These are phyloP conservation scores for Peromyscus aztecus DNA, from an alignment of 2,797 vertebrate species.

Conservation along the genomic window DNA sequence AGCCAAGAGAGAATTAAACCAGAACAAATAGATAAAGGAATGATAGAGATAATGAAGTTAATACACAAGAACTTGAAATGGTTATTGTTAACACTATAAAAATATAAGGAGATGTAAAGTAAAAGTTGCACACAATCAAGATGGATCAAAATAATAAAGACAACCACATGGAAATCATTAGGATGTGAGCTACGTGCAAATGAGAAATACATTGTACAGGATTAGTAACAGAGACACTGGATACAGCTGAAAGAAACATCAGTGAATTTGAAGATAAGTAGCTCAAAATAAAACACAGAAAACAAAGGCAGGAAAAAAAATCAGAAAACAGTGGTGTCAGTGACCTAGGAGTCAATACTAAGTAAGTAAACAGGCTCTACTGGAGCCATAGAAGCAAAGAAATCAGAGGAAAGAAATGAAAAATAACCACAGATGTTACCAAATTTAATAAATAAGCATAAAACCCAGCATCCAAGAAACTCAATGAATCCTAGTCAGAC, in stretches of 20 bases:
- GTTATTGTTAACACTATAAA: conserved; percentile 9
- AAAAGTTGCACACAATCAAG: background rate
- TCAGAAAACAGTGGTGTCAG: background rate
- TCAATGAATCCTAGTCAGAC: background rate
- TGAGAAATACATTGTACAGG: background rate
- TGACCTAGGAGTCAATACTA: background rate
- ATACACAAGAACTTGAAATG: conserved; percentile 12
- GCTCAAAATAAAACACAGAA: background rate
- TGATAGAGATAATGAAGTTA: background rate
- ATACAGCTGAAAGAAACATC: background rate
- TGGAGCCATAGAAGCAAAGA: background rate
- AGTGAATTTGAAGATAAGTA: background rate
- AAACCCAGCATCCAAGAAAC: background rate
- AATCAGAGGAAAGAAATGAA: conserved; percentile 11
- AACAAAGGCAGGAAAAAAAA: background rate
- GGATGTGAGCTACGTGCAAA: background rate
- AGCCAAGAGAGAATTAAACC: conserved; percentile 35
- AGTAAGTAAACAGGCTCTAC: background rate
- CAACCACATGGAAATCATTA: background rate
- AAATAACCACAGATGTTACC: background rate
- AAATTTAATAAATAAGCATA: background rate
- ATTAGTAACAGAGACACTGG: background rate
- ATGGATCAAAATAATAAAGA: conserved; percentile 32
- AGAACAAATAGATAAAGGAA: conserved; percentile 7
- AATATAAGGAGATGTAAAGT: conserved; percentile 13